Percentiles rank a stretch among this genome's conserved stretches.
Evolutionary conservation across 2,888 invertebrate genomes (phyloP).

Genomic region (Rhamnusium bicolor): DNA sequence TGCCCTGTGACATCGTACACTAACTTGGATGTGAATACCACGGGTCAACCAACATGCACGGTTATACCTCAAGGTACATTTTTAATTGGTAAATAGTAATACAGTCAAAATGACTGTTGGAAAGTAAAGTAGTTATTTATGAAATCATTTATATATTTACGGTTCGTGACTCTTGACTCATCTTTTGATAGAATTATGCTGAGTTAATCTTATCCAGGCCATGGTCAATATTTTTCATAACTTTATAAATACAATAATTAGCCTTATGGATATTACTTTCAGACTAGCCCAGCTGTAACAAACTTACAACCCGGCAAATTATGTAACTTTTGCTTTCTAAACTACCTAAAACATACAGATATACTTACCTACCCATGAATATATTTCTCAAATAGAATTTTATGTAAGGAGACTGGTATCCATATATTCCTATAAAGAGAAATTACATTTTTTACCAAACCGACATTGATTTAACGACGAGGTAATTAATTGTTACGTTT

Average conservation of each 20-base stretch:
- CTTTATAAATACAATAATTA: constrained; percentile 34
- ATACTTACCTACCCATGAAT: not conserved
- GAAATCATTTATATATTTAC: not conserved
- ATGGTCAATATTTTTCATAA: constrained; percentile 24
- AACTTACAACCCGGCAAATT: constrained; percentile 33
- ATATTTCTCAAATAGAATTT: not conserved
- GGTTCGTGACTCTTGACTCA: not conserved
- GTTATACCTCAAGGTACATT: constrained; percentile 67
- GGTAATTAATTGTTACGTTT: not conserved
- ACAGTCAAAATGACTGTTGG: not conserved
- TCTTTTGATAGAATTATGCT: not conserved
- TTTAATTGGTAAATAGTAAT: not conserved
- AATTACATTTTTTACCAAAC: constrained; percentile 4
- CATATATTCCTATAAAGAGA: not conserved
- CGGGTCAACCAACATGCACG: constrained; percentile 69
- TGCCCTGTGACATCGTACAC: constrained; percentile 72
- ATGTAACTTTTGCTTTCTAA: constrained; percentile 35
- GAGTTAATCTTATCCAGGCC: constrained; percentile 14
- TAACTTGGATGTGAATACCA: constrained; percentile 69
- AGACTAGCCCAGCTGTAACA: constrained; percentile 42
- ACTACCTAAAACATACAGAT: constrained; percentile 7
- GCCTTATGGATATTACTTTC: constrained; percentile 42
- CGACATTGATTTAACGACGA: not conserved
- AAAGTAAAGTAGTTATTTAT: not conserved
- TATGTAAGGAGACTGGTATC: not conserved